phyloP scores from a whole-genome alignment of 1,140 invertebrate species.

The Trachymyrmex septentrionalis region DNA sequence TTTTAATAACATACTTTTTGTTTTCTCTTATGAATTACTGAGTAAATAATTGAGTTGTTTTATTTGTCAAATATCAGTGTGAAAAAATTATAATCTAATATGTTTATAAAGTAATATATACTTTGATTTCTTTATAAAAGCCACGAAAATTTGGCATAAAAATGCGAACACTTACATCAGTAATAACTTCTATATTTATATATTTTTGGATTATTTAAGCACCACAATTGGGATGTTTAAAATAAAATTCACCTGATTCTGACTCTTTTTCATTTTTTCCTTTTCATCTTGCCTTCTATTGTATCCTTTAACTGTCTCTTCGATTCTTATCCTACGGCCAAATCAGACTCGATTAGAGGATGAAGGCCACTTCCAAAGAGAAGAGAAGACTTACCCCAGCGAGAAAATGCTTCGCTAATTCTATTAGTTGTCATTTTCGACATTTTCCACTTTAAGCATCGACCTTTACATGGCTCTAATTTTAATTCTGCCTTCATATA shows the following conservation, averaged over 20 bases:
- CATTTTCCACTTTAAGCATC: conserved; percentile 23
- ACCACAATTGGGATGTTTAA: background rate
- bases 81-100: background rate
- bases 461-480: conserved; percentile 6
- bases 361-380: too few species aligned
- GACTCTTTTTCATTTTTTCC: conserved; percentile 9
- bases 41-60: background rate
- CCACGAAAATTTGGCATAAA: background rate
- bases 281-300: background rate
- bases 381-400: background rate
- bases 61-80: background rate
- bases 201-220: background rate
- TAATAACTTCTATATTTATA: conserved; percentile 22
- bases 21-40: background rate
- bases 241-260: conserved; percentile 47
- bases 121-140: background rate
- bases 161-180: conserved; percentile 13
- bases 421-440: conserved; percentile 48
- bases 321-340: background rate
- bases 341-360: too few species aligned
- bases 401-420: conserved; percentile 60
- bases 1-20: background rate
- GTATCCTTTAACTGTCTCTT: conserved; percentile 5
- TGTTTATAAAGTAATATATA: background rate
- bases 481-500: conserved; percentile 36